phyloP scores from a whole-genome alignment of 2,888 invertebrate species.

The Ganaspis brasiliensis region DNA sequence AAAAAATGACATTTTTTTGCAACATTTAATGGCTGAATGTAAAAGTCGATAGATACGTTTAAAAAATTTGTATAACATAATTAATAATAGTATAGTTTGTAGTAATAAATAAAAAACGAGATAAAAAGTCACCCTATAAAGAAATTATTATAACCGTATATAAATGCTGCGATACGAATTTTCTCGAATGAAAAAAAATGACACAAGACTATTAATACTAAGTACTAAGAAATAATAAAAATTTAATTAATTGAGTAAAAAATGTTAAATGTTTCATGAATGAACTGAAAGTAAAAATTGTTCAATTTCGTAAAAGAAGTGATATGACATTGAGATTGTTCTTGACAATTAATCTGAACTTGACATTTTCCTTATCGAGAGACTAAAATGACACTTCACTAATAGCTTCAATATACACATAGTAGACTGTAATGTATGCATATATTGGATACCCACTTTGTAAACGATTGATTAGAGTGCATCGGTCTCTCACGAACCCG shows the following conservation, averaged over 20 bases:
- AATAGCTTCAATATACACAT: not conserved
- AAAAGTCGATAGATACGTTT: too few relatives aligned
- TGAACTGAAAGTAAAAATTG: not conserved
- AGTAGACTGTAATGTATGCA: constrained; percentile 2
- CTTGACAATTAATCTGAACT: constrained; percentile 12
- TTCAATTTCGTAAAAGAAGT: not conserved
- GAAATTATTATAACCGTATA: too few relatives aligned
- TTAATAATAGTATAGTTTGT: too few relatives aligned
- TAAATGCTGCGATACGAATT: too few relatives aligned
- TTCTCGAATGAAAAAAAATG: too few relatives aligned
- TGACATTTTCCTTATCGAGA: constrained; percentile 12
- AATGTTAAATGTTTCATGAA: not conserved
- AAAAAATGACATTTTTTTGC: too few relatives aligned
- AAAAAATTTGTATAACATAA: too few relatives aligned
- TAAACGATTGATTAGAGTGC: constrained; percentile 32
- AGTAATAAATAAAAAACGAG: too few relatives aligned
- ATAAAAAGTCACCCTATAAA: too few relatives aligned
- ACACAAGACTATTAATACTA: too few relatives aligned
- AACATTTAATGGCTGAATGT: too few relatives aligned
- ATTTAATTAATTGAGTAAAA: not conserved
- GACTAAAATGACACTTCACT: not conserved
- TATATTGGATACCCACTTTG: not conserved
- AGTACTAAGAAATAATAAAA: not conserved
- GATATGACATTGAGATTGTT: constrained; percentile 4
- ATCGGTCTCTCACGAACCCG: constrained; percentile 19